Percentiles rank a stretch among this genome's conserved stretches.
Evolutionary conservation across 2,797 vertebrate species (phyloP).

Genomic region (Acanthopagrus latus): DNA sequence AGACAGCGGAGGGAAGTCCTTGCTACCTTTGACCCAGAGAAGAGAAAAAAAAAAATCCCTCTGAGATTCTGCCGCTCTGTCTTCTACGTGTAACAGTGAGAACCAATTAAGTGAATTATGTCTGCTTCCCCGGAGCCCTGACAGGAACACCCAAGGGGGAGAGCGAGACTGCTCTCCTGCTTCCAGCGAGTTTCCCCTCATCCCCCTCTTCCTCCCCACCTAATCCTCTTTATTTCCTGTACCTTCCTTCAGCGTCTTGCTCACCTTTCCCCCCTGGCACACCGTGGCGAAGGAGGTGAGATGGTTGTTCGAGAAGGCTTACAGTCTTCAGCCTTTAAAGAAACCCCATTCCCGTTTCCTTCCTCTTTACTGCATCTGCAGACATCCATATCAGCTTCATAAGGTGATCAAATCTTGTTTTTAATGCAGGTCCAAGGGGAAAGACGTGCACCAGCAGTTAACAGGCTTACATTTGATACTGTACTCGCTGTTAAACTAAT

Average conservation of each 20-base stretch:
- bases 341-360: not conserved
- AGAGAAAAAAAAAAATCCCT: constrained; percentile 39
- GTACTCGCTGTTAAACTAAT: not conserved
- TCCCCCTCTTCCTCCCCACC: constrained; percentile 37
- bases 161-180: constrained; percentile 46
- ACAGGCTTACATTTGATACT: not conserved
- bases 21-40: constrained; percentile 57
- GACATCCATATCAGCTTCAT: not conserved
- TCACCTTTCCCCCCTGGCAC: constrained; percentile 40
- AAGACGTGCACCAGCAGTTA: not conserved
- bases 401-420: not conserved
- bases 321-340: constrained; percentile 13
- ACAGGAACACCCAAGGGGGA: constrained; percentile 77
- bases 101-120: constrained; percentile 83
- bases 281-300: constrained; percentile 29
- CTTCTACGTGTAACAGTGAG: constrained; percentile 59
- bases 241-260: constrained; percentile 20
- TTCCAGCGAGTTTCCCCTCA: constrained; percentile 25
- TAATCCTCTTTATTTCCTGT: constrained; percentile 53
- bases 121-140: constrained; percentile 71
- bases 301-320: constrained; percentile 28
- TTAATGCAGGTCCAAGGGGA: not conserved
- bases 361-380: not conserved
- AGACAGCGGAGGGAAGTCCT: constrained; percentile 53
- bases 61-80: constrained; percentile 40